Evolutionary conservation across 2,888 invertebrate genomes (phyloP).

Genomic region (Dromius quadrimaculatus): DNA sequence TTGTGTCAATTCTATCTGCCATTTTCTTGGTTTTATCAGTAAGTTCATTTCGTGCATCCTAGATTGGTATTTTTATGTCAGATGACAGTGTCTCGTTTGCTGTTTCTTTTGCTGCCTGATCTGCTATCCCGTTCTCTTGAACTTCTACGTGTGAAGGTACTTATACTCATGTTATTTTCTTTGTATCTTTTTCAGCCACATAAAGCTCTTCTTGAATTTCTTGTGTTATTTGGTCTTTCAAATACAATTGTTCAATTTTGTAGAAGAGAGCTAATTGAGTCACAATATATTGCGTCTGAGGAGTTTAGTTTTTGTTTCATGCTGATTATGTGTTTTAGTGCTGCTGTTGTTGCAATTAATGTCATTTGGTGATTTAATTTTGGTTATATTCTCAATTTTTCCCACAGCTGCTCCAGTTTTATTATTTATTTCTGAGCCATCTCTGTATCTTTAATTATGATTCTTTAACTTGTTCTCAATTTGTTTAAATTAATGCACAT

Average conservation of each 20-base stretch:
- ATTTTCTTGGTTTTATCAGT: too few relatives aligned
- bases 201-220: slow-evolving; percentile 7
- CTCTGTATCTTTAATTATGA: background rate
- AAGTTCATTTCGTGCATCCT: too few relatives aligned
- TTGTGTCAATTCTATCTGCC: too few relatives aligned
- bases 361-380: background rate
- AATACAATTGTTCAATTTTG: slow-evolving; percentile 7
- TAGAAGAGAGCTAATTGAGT: background rate
- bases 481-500: background rate
- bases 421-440: background rate
- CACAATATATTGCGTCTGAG: slow-evolving; percentile 9
- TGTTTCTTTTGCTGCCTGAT: too few relatives aligned
- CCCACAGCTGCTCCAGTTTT: slow-evolving; percentile 9
- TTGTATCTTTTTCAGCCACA: background rate
- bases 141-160: slow-evolving; percentile 11
- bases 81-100: background rate
- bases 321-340: background rate
- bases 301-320: too few relatives aligned
- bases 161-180: background rate
- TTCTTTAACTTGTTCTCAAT: background rate
- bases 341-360: slow-evolving; percentile 2
- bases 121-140: background rate
- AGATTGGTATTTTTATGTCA: background rate
- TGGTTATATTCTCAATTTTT: background rate
- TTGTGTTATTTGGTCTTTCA: slow-evolving; percentile 6